phyloP scores from a whole-genome alignment of 1,140 invertebrate genomes.

The Drosophila nasuta region DNA sequence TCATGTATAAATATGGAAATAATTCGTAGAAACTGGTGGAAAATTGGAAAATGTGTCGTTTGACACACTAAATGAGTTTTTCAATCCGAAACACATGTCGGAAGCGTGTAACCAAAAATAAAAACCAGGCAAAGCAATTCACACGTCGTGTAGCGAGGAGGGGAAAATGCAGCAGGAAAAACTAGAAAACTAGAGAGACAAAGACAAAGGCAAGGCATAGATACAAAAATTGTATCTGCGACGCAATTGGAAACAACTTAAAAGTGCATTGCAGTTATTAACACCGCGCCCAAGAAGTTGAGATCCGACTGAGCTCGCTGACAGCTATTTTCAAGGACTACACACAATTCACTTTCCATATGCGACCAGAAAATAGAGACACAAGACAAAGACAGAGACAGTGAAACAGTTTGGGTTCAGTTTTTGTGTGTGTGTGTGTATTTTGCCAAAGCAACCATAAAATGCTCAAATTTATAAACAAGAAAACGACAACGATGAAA shows the following conservation, averaged over 20 bases:
- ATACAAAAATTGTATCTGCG: conserved; percentile 64
- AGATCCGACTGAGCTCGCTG: conserved; percentile 32
- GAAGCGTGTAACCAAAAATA: conserved; percentile 60
- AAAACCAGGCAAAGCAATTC: conserved; percentile 29
- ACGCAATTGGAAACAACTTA: conserved; percentile 53
- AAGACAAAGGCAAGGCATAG: conserved; percentile 56
- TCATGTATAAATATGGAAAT: conserved; percentile 41
- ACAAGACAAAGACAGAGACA: conserved; percentile 28
- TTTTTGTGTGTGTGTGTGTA: conserved; percentile 28
- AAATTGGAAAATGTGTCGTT: conserved; percentile 35
- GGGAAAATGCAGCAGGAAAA: conserved; percentile 15
- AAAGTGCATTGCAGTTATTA: conserved; percentile 69
- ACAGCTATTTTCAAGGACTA: conserved; percentile 71
- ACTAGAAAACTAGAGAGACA: conserved; percentile 11
- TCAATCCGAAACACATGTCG: conserved; percentile 68
- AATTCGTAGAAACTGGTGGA: conserved; percentile 23
- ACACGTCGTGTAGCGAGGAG: conserved; percentile 11
- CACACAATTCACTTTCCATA: conserved; percentile 47
- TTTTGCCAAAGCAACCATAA: conserved; percentile 55
- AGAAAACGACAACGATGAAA: not conserved
- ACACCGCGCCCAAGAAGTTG: conserved; percentile 35
- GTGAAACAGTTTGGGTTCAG: conserved; percentile 41
- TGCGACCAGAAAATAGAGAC: conserved; percentile 17
- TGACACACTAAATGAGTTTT: conserved; percentile 66
- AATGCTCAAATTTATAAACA: conserved; percentile 75